Evolutionary conservation across 2,797 vertebrate species (phyloP).

Genomic region (Limnodromus scolopaceus): DNA sequence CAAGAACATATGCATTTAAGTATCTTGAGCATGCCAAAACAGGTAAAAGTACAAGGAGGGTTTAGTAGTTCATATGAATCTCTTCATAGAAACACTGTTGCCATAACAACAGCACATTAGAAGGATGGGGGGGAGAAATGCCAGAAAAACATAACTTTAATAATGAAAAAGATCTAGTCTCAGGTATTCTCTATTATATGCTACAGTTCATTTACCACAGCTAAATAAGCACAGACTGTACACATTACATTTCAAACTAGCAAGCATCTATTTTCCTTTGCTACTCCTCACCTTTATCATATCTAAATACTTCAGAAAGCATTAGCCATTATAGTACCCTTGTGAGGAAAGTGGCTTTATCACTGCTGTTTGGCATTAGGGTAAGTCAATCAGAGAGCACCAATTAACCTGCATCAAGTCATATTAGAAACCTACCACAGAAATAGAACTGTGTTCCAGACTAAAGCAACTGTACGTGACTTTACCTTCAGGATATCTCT

Average conservation of each 20-base stretch:
- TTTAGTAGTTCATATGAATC: not conserved
- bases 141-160: not conserved
- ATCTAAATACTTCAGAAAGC: not conserved
- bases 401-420: not conserved
- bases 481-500: not conserved
- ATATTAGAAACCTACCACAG: not conserved
- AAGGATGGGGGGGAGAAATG: not conserved
- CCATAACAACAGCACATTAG: slow-evolving; percentile 20
- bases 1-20: not conserved
- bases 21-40: not conserved
- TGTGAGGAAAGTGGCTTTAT: not conserved
- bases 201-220: not conserved
- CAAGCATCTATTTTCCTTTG: not conserved
- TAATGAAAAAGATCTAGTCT: not conserved
- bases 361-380: not conserved
- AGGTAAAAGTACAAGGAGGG: not conserved
- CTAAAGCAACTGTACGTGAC: accelerated
- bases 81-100: not conserved
- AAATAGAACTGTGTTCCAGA: not conserved
- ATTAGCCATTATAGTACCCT: not conserved
- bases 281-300: not conserved
- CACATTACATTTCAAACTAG: not conserved
- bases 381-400: not conserved
- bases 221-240: not conserved
- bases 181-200: not conserved